phyloP scores from a whole-genome alignment of 2,113 vertebrate species.

The Sminthopsis crassicaudata region DNA sequence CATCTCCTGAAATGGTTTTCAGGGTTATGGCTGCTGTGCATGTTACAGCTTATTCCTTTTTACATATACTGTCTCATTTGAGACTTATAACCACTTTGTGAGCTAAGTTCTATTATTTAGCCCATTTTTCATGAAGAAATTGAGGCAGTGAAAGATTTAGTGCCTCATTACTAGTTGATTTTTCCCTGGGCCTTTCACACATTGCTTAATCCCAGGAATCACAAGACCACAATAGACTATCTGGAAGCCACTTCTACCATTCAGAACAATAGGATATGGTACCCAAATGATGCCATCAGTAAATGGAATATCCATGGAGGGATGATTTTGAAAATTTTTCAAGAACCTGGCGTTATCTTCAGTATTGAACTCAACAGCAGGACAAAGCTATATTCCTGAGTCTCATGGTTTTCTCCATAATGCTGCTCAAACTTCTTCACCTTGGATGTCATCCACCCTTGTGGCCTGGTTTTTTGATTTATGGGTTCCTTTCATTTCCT shows the following conservation, averaged over 20 bases:
- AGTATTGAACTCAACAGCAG: neutral
- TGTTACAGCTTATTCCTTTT: neutral
- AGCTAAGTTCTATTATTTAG: neutral
- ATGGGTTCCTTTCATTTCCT: neutral
- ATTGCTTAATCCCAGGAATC: neutral
- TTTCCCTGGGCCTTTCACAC: neutral
- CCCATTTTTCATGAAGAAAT: neutral
- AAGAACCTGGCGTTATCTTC: neutral
- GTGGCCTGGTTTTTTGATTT: neutral
- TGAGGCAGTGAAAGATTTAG: neutral
- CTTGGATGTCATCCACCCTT: too few species aligned
- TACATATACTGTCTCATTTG: neutral
- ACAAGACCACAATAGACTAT: neutral
- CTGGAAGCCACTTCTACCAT: neutral
- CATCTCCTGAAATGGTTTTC: too few species aligned
- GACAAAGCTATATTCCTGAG: neutral
- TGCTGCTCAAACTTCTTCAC: neutral
- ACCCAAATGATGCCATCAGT: neutral
- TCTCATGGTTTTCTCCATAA: neutral
- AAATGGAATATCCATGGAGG: neutral
- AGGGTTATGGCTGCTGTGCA: too few species aligned
- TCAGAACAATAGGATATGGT: neutral
- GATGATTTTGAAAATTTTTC: neutral
- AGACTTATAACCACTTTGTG: neutral
- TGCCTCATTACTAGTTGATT: neutral